Base-by-base conservation (phyloP, 2,888 invertebrate species). In the Epinotia ramella region DNA sequence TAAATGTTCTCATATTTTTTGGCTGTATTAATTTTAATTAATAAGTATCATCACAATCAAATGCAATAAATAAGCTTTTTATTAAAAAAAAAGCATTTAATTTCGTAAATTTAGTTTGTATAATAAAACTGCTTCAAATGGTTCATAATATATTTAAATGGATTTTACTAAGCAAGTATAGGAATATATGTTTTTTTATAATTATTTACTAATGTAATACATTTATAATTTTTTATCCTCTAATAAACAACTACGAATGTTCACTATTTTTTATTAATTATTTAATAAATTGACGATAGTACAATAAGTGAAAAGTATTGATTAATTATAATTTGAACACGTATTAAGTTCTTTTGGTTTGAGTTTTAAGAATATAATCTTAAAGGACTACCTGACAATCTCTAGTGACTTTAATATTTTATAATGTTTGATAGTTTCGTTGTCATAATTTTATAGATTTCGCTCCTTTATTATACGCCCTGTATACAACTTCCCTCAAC, bases 181-280 rank as follows among this genome's bases (percentile, higher is more conserved):
- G 62, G 76, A 72, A 67, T 76, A 76, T 72, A 76, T n/a, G n/a
- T 53, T 53, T 67, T 72, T 12, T 62, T 68, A 71, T 60, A 73
- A 77, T 67, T 65, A 69, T 64, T 69, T 69, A 18, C 70, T 77
- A 75, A 64, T 12, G 49, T 65, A 57, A 77, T 68, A 77, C 81
- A 81, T 79, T 80, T 74, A 79, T 78, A 68, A 72, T 63, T 65
- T 75, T 76, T 79, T 80, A 78, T 78, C 63, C 77, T 79, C 79
- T 78, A 76, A 77, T 81, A 82, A 80, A 80, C 77, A 81, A 81
- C 83, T 84, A 84, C 84, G 83, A 85, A 84, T 83, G 84, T 83
- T 84, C 82, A 84, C 84, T 82, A 82, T 78, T 60, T 82, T 79
- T 82, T 81, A 78, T 79, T 73, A 57, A 67, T 73, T 78, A 66